phyloP scores from a whole-genome alignment of 2,797 vertebrate species.

The Momotus momota region DNA sequence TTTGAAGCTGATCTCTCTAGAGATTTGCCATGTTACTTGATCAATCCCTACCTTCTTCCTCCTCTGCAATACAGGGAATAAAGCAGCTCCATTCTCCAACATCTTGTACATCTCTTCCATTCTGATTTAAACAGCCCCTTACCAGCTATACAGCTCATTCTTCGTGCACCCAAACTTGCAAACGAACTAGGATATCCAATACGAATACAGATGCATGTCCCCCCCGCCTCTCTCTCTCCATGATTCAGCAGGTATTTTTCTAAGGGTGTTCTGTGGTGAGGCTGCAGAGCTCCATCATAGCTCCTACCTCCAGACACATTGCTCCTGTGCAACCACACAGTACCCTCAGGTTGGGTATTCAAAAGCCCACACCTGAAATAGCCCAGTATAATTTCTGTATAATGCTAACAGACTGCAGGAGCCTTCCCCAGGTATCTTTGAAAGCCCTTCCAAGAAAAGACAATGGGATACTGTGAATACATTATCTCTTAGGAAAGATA shows the following conservation, averaged over 20 bases:
- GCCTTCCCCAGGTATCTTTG: neutral
- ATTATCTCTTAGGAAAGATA: neutral
- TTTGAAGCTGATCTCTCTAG: neutral
- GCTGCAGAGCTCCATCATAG: neutral
- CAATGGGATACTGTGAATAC: neutral
- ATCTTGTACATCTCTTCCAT: neutral
- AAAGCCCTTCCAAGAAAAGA: neutral
- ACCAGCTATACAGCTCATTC: neutral
- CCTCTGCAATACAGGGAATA: neutral
- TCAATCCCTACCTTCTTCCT: neutral
- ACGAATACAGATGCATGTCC: rapidly evolving
- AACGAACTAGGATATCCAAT: neutral
- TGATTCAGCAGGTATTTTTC: neutral
- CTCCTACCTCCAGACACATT: neutral
- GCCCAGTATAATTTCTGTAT: neutral
- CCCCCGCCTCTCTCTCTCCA: too few species aligned
- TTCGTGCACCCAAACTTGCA: neutral
- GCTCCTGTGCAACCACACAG: neutral
- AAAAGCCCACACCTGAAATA: neutral
- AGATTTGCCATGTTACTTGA: neutral
- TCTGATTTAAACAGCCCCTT: neutral
- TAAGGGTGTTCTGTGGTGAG: neutral
- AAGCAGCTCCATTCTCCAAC: neutral
- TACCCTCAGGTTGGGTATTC: neutral
- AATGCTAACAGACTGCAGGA: neutral